Percentiles rank a stretch among this genome's conserved stretches.
phyloP scores from a whole-genome alignment of 2,888 invertebrate species.

The Microplitis deprimator region DNA sequence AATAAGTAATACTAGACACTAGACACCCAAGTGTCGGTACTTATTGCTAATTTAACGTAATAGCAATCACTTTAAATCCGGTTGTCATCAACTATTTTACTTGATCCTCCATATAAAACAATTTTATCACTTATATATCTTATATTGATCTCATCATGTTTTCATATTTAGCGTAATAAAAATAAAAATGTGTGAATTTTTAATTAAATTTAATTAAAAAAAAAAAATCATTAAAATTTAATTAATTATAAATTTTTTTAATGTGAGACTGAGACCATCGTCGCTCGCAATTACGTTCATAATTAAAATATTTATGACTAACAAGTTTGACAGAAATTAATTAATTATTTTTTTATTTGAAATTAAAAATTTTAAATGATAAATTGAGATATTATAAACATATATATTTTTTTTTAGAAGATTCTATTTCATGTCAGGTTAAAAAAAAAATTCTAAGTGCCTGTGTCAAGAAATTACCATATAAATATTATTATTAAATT shows the following conservation, averaged over 20 bases:
- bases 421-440: too few relatives aligned
- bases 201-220: background rate
- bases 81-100: slow-evolving; percentile 20
- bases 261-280: too few relatives aligned
- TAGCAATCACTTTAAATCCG: slow-evolving; percentile 35
- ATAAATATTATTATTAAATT: background rate
- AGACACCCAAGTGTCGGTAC: slow-evolving; percentile 36
- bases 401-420: too few relatives aligned
- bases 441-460: too few relatives aligned
- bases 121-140: background rate
- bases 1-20: slow-evolving; percentile 12
- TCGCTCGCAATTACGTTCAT: too few relatives aligned
- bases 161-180: background rate
- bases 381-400: too few relatives aligned
- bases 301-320: too few relatives aligned
- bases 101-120: background rate
- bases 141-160: background rate
- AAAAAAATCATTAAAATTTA: background rate
- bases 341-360: too few relatives aligned
- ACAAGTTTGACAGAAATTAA: too few relatives aligned
- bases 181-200: background rate
- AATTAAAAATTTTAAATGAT: too few relatives aligned
- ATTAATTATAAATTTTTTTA: too few relatives aligned
- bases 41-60: slow-evolving; percentile 19
- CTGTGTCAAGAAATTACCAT: too few relatives aligned